A percentile compares a stretch with the other conserved stretches of the same genome.
These are phyloP conservation scores for Grallaria varia DNA, from an alignment of 2,113 vertebrate species.

Conservation along the genomic window DNA sequence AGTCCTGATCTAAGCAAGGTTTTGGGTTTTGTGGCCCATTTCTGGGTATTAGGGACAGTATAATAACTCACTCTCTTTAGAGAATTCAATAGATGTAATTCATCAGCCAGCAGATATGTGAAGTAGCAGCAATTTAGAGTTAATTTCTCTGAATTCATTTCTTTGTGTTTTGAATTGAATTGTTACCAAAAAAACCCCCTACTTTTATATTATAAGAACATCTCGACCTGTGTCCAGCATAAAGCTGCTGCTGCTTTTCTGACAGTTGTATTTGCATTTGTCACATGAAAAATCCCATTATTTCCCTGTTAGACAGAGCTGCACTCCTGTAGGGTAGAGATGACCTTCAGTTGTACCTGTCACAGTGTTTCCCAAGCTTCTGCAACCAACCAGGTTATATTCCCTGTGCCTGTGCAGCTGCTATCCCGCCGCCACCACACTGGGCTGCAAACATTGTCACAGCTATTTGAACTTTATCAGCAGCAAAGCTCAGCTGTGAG, in stretches of 20 bases:
- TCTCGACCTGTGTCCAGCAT: background rate
- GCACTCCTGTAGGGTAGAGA: background rate
- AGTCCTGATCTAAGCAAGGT: background rate
- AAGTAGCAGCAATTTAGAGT: background rate
- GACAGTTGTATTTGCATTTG: background rate
- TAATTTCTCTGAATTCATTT: background rate
- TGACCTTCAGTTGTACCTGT: background rate
- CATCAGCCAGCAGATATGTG: background rate
- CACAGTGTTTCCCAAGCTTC: background rate
- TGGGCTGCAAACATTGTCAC: background rate
- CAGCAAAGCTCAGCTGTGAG: background rate
- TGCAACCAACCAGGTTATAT: background rate
- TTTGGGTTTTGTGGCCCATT: background rate
- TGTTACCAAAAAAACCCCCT: background rate
- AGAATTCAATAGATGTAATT: background rate
- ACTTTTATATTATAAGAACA: background rate
- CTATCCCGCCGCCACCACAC: rapidly evolving
- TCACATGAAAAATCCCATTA: background rate
- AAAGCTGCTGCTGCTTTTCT: background rate
- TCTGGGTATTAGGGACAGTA: background rate
- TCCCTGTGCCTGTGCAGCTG: background rate
- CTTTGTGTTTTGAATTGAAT: background rate
- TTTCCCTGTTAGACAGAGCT: background rate
- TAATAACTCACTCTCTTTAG: background rate
- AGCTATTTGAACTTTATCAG: background rate